Conservation (phyloP, 1,140 invertebrate species). For the Aphidius gifuensis region DNA sequence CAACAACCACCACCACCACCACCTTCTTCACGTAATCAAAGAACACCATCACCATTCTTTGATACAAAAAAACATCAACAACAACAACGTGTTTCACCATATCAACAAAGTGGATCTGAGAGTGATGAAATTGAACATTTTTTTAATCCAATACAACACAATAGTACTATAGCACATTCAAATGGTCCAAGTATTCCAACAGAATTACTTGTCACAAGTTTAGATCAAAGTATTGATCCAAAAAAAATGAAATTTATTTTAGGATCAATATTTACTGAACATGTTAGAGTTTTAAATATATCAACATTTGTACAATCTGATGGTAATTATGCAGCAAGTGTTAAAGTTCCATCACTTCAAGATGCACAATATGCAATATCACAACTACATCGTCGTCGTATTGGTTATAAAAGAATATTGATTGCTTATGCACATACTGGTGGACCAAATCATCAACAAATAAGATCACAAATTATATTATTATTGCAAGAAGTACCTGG, state of each 20-base stretch:
- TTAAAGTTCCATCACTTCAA: constrained; percentile 64
- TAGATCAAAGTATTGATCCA: constrained; percentile 72
- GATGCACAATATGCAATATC: constrained; percentile 82
- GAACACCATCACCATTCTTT: constrained; percentile 47
- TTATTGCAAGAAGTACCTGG: constrained; percentile 71
- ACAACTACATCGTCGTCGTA: constrained; percentile 75
- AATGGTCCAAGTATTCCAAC: constrained; percentile 63
- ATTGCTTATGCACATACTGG: constrained; percentile 71
- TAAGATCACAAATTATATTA: constrained; percentile 65
- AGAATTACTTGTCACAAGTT: constrained; percentile 71
- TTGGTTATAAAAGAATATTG: constrained; percentile 78
- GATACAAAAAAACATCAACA: constrained; percentile 35
- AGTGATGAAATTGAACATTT: constrained; percentile 38
- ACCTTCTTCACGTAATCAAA: constrained; percentile 36
- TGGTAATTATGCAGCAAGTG: constrained; percentile 59
- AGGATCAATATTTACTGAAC: constrained; percentile 64
- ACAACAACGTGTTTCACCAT: constrained; percentile 41
- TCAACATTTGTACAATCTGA: constrained; percentile 67
- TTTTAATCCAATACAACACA: constrained; percentile 64
- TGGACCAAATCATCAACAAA: constrained; percentile 63
- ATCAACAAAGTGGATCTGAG: constrained; percentile 27
- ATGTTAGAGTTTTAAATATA: constrained; percentile 67
- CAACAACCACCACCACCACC: no score
- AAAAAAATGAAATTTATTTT: constrained; percentile 70
- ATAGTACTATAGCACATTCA: constrained; percentile 72